Percentiles rank a stretch among this genome's conserved stretches.
These are phyloP conservation scores for Parelbella ahira DNA, from an alignment of 2,888 invertebrate species.

Conservation along the genomic window DNA sequence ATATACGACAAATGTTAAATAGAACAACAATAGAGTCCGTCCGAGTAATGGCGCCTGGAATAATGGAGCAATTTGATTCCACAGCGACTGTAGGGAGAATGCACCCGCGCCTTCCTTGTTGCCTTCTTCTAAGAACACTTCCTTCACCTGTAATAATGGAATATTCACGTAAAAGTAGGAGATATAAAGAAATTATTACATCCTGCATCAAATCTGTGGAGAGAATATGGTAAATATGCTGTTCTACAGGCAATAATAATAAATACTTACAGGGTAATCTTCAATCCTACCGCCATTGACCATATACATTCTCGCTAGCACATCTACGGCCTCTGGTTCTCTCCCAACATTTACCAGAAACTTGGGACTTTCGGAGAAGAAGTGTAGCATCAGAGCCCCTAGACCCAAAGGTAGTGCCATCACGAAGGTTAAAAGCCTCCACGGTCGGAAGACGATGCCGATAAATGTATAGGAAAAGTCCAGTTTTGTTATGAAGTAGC, in stretches of 20 bases:
- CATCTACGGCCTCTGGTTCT: conserved; percentile 80
- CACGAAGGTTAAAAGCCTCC: conserved; percentile 65
- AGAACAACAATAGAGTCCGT: conserved; percentile 76
- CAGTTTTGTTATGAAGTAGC: conserved; percentile 58
- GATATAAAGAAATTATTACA: not conserved
- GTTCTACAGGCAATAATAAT: too few relatives aligned
- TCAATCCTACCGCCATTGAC: conserved; percentile 68
- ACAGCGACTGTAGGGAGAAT: conserved; percentile 71
- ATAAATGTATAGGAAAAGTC: conserved; percentile 54
- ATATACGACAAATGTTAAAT: conserved; percentile 83
- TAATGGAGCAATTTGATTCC: conserved; percentile 78
- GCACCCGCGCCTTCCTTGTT: conserved; percentile 47
- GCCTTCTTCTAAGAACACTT: conserved; percentile 54
- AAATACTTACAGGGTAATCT: conserved; percentile 52
- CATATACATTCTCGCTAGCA: conserved; percentile 80
- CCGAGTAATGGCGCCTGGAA: conserved; percentile 75
- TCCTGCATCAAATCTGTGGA: too few relatives aligned
- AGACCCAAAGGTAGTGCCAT: conserved; percentile 82
- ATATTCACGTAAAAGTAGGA: too few relatives aligned
- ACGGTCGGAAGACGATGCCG: conserved; percentile 55
- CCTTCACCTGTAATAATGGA: conserved; percentile 43
- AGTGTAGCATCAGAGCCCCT: conserved; percentile 78
- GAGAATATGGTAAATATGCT: too few relatives aligned
- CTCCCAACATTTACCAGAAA: conserved; percentile 84
- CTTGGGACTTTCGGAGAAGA: conserved; percentile 87